Evolutionary conservation across 2,888 invertebrate genomes (phyloP), one percentile per base, ranked within the genome.

Genomic region (Drosophila acutilabella): DNA sequence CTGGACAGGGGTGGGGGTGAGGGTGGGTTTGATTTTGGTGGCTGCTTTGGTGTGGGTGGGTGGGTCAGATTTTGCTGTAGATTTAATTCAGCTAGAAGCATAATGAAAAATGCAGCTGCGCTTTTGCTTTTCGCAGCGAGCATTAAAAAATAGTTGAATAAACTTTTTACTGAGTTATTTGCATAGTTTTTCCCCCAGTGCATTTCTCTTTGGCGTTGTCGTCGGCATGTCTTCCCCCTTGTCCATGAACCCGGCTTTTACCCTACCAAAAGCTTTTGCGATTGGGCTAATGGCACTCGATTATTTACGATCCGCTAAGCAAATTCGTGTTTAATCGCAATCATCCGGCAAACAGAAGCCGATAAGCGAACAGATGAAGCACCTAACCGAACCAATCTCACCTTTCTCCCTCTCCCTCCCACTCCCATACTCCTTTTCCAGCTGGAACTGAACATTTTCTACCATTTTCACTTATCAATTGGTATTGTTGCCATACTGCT

Each of bases 21-120:
- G 8, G 16, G 23, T 2, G 7, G 52, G 14, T 6, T 6, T 47
- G 2, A 13, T 13, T 23, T 44, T 10, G 16, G 10, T 20, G 40
- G 20, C 13, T n/a, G 52, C 4, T 33, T 11, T 26, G 23, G 26
- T 11, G 41, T 33, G 50, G 30, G 23, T 33, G 50, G 30, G 23
- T 50, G 38, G 57, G 59, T 59, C 58, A 48, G 54, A 48, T 59
- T 44, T 42, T 41, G 44, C 61, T 71, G 62, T 54, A 48, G 65
- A 70, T 73, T 73, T 69, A 74, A 80, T 71, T 76, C 73, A 71
- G 80, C 70, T 76, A 68, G 73, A 66, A 80, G 82, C 80, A 66
- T 72, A 76, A 76, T 80, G 80, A 80, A 80, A 82, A 82, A 76
- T 76, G 73, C 82, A 80, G 82, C 80, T 82, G 82, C 70, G 79